Evolutionary conservation across 1,140 invertebrate genomes (phyloP), one percentile per base, ranked within the genome.

Genomic region (Samia ricini): DNA sequence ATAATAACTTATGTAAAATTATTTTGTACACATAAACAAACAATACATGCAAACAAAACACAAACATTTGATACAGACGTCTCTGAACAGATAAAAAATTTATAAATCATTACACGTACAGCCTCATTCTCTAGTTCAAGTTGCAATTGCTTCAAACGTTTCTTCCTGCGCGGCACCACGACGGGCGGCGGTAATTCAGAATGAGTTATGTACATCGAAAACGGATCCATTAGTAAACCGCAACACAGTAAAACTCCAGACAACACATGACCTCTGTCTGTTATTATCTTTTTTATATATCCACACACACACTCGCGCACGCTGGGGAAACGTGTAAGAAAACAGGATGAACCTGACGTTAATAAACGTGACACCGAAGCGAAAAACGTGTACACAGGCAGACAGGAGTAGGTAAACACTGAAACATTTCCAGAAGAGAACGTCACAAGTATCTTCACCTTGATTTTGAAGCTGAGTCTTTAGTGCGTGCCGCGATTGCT

Each of bases 401-500:
- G 33, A 0, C 33, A n/a, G n/a, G 33, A 42, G 33, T 69, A 66
- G 72, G 74, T 77, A 79, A 80, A 79, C 77, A 76, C 63, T 50
- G 60, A 56, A 76, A 71, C 82, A 80, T 85, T 77, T 83, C 79
- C 76, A 75, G 79, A n/a, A n/a, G n/a, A n/a, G n/a, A 88, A 85
- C 78, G 84, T 76, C 85, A 67, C 74, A 84, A 82, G 77, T 81
- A 76, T 65, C 78, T 78, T 89, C 83, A 89, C 87, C 87, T 89
- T 89, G 87, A 89, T 89, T 88, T 88, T 88, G 85, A 89, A 86
- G 79, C 70, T 81, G 79, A 76, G 72, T 79, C n/a, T 83, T 83
- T 77, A 79, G 73, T 69, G 73, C 74, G 79, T 76, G 76, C 70
- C 68, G 64, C 77, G n/a, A n/a, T n/a, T 77, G 81, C 82, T 88